Conservation (phyloP, 1,140 invertebrate species). For the Plectrocnemia conspersa region DNA sequence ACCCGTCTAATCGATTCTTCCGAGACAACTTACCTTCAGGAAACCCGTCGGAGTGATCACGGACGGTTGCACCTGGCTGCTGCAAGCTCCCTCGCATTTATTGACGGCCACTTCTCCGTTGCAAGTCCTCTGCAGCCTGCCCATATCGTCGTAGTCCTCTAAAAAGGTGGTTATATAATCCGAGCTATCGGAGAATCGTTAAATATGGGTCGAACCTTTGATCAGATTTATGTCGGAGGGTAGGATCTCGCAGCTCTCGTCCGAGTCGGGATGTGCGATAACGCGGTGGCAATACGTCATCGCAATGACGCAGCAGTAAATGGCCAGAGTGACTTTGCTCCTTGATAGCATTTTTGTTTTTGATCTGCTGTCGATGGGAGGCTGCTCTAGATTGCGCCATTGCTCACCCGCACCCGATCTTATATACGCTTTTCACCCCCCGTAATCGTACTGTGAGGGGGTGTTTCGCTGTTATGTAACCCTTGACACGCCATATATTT, state of each 20-base stretch:
- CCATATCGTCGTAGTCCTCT: constrained; percentile 85
- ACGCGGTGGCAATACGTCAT: not conserved
- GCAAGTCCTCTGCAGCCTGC: constrained; percentile 73
- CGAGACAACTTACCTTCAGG: constrained; percentile 76
- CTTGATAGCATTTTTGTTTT: not conserved
- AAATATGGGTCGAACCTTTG: constrained; percentile 54
- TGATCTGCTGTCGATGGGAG: not conserved
- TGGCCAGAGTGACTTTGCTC: not conserved
- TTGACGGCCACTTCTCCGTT: constrained; percentile 80
- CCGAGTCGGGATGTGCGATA: constrained; percentile 34
- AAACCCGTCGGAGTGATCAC: constrained; percentile 83
- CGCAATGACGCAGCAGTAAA: not conserved
- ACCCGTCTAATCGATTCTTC: not conserved
- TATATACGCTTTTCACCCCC: not conserved
- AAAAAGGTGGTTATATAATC: constrained; percentile 38
- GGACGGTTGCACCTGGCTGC: constrained; percentile 85
- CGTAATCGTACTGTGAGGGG: not conserved
- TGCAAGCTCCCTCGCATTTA: constrained; percentile 86
- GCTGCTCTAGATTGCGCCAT: not conserved
- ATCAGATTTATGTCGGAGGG: constrained; percentile 74
- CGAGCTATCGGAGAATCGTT: not conserved
- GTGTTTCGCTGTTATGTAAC: not conserved
- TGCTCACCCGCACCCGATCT: not conserved
- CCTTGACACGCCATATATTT: too few species aligned
- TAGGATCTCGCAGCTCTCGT: constrained; percentile 71